Conservation (phyloP, 2,113 vertebrate genomes). For the Calidris pygmaea region DNA sequence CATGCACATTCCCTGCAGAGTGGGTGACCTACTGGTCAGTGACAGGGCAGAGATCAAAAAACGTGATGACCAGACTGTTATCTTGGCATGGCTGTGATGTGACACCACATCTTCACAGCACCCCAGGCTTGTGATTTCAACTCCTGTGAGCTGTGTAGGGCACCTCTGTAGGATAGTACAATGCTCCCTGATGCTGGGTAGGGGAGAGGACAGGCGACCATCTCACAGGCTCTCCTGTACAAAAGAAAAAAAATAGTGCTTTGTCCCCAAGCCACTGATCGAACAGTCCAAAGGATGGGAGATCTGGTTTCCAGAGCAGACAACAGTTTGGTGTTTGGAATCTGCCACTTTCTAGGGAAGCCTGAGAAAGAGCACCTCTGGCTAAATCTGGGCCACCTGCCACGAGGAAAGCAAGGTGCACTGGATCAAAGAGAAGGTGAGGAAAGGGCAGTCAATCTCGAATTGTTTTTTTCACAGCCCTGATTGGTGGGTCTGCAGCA, state of each 20-base stretch:
- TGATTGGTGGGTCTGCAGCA: neutral
- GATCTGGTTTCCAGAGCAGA: neutral
- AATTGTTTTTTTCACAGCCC: neutral
- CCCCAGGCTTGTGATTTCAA: neutral
- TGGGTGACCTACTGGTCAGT: neutral
- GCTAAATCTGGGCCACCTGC: neutral
- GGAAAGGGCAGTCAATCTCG: neutral
- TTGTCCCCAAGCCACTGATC: neutral
- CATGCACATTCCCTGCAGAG: fast-evolving
- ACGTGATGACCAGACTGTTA: neutral
- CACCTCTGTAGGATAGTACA: neutral
- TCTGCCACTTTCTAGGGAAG: neutral
- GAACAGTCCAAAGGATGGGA: neutral
- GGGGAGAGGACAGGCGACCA: neutral
- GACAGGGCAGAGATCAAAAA: neutral
- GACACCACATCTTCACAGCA: neutral
- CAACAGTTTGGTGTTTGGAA: neutral
- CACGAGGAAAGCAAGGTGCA: neutral
- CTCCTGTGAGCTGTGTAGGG: neutral
- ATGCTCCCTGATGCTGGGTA: neutral
- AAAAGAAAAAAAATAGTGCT: neutral
- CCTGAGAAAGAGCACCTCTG: neutral
- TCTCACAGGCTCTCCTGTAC: neutral
- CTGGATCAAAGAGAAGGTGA: neutral
- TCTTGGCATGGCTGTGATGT: neutral